Percentiles rank a stretch among this genome's conserved stretches.
Evolutionary conservation across 2,113 vertebrate genomes (phyloP).

Genomic region (Colossoma macropomum): DNA sequence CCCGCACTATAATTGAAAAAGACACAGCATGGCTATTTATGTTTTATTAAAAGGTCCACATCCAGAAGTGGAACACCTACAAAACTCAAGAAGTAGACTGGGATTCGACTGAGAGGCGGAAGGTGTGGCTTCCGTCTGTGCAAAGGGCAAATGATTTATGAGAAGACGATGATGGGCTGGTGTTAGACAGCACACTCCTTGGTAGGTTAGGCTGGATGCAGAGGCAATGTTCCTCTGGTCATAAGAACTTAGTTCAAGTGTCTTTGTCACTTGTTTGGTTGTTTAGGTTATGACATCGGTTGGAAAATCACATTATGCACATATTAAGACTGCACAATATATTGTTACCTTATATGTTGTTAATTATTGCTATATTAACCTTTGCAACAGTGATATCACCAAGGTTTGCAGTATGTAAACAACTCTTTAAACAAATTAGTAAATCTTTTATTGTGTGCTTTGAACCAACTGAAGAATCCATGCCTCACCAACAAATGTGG

Average conservation of each 20-base stretch:
- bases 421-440: no score
- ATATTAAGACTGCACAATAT: no score
- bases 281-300: not conserved
- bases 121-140: slow-evolving; percentile 31
- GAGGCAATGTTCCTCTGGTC: not conserved
- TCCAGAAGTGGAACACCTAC: slow-evolving; percentile 14
- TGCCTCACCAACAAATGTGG: no score
- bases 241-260: not conserved
- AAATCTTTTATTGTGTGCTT: no score
- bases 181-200: not conserved
- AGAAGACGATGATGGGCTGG: not conserved
- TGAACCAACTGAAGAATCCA: no score
- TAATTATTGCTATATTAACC: no score
- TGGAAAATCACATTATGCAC: not conserved
- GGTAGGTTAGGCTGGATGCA: not conserved
- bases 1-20: slow-evolving; percentile 30
- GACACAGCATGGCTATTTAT: slow-evolving; percentile 33
- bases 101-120: no score
- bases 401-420: no score
- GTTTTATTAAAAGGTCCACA: slow-evolving; percentile 49
- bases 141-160: slow-evolving; percentile 39
- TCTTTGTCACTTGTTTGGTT: not conserved
- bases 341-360: no score
- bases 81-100: slow-evolving; percentile 31
- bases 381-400: no score